These are phyloP conservation scores for Tauraco erythrolophus DNA, from an alignment of 2,113 vertebrate species.

Conservation along the genomic window DNA sequence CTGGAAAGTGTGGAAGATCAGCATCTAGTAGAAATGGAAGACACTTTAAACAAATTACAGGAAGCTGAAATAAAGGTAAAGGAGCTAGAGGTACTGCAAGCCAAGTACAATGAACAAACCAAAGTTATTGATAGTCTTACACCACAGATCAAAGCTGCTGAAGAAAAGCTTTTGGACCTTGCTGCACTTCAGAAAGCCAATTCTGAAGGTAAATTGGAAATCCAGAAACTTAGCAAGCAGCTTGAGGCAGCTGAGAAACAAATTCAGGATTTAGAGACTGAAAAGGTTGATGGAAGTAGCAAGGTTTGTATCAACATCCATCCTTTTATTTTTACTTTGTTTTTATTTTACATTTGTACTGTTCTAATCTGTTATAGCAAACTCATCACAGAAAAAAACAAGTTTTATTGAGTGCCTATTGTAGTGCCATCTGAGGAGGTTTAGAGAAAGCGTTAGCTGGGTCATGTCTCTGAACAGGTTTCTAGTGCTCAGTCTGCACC, in stretches of 20 bases:
- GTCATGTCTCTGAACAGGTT: background rate
- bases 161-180: constrained; percentile 84
- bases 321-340: constrained; percentile 41
- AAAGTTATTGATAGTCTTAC: constrained; percentile 78
- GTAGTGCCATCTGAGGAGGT: constrained; percentile 29
- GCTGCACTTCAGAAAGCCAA: constrained; percentile 81
- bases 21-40: constrained; percentile 98
- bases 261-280: constrained; percentile 78
- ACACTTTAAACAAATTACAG: constrained; percentile 91
- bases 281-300: constrained; percentile 77
- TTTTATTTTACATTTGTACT: constrained; percentile 41
- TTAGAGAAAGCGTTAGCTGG: background rate
- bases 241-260: constrained; percentile 82
- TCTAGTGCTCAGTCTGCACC: background rate
- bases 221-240: constrained; percentile 81
- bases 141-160: constrained; percentile 78
- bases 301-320: constrained; percentile 85
- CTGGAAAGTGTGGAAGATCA: constrained; percentile 91
- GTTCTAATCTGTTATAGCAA: background rate
- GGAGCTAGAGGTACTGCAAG: constrained; percentile 86
- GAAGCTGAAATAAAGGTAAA: constrained; percentile 90
- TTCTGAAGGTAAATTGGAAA: constrained; percentile 87
- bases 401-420: background rate
- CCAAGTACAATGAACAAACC: constrained; percentile 76
- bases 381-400: background rate